A percentile compares a stretch with the other conserved stretches of the same genome.
Evolutionary conservation across 2,113 vertebrate species (phyloP).

Genomic region (Euleptes europaea): DNA sequence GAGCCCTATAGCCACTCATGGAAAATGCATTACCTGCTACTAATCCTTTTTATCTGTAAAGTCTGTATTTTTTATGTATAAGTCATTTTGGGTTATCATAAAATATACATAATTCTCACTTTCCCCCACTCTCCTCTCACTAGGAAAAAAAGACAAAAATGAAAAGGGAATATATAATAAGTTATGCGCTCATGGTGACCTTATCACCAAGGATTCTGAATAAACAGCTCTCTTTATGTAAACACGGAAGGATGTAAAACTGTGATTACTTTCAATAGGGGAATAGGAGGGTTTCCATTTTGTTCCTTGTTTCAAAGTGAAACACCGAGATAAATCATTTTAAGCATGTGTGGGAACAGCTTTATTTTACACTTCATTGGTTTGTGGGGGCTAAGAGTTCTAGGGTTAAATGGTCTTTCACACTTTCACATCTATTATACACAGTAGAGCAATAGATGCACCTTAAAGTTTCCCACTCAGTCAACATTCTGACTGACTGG

Average conservation of each 20-base stretch:
- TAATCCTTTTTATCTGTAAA: slow-evolving; percentile 92
- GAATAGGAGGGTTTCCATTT: slow-evolving; percentile 73
- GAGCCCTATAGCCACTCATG: slow-evolving; percentile 87
- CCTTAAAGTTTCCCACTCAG: slow-evolving; percentile 29
- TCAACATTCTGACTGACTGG: slow-evolving; percentile 15
- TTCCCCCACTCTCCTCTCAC: slow-evolving; percentile 9
- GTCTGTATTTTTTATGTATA: slow-evolving; percentile 88
- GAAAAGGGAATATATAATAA: slow-evolving; percentile 85
- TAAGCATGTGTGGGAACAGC: slow-evolving; percentile 35
- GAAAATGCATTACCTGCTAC: slow-evolving; percentile 89
- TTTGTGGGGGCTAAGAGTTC: slow-evolving; percentile 24
- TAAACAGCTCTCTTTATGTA: slow-evolving; percentile 83
- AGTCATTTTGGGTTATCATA: slow-evolving; percentile 87
- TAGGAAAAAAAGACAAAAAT: slow-evolving; percentile 73
- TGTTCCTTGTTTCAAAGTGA: slow-evolving; percentile 65
- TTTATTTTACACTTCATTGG: slow-evolving; percentile 57
- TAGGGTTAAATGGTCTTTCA: slow-evolving; percentile 25
- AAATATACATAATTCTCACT: slow-evolving; percentile 84
- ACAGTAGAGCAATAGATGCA: slow-evolving; percentile 7
- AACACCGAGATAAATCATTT: slow-evolving; percentile 73
- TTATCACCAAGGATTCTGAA: slow-evolving; percentile 83
- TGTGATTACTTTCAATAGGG: slow-evolving; percentile 81
- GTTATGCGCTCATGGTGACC: slow-evolving; percentile 69
- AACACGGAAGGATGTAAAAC: slow-evolving; percentile 79
- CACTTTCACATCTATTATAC: slow-evolving; percentile 13